Evolutionary conservation across 2,797 vertebrate species (phyloP).

Genomic region (Tokudaia muenninki): DNA sequence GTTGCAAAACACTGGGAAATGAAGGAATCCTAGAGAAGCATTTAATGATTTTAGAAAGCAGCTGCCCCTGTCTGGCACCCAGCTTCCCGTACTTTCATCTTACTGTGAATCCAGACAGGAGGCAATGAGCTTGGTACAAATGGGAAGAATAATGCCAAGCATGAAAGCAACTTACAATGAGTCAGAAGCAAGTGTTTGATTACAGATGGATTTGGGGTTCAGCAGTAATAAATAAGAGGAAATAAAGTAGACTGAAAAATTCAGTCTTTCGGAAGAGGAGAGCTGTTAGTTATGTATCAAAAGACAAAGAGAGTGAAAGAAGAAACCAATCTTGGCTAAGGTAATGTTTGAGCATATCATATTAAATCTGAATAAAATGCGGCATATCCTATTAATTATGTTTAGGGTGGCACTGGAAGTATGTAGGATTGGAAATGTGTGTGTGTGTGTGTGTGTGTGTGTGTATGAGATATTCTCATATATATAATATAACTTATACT

Average conservation of each 20-base stretch:
- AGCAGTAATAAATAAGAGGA: not conserved
- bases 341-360: not conserved
- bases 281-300: not conserved
- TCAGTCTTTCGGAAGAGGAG: not conserved
- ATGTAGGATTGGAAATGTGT: not conserved
- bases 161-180: conserved; percentile 42
- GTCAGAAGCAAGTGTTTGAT: conserved; percentile 57
- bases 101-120: not conserved
- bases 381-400: not conserved
- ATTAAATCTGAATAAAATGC: not conserved
- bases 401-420: not conserved
- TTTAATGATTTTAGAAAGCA: not conserved
- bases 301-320: not conserved
- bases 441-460: not conserved
- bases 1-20: not conserved
- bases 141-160: conserved; percentile 39
- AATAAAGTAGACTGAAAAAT: conserved; percentile 35
- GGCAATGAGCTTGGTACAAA: not conserved
- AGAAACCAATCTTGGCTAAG: not conserved
- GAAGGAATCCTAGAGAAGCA: not conserved
- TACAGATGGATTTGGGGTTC: not conserved
- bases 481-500: not conserved
- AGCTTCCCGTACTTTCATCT: not conserved
- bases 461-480: not conserved
- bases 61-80: not conserved